Evolutionary conservation across 1,140 invertebrate species (phyloP).

Genomic region (Cydia pomonella): DNA sequence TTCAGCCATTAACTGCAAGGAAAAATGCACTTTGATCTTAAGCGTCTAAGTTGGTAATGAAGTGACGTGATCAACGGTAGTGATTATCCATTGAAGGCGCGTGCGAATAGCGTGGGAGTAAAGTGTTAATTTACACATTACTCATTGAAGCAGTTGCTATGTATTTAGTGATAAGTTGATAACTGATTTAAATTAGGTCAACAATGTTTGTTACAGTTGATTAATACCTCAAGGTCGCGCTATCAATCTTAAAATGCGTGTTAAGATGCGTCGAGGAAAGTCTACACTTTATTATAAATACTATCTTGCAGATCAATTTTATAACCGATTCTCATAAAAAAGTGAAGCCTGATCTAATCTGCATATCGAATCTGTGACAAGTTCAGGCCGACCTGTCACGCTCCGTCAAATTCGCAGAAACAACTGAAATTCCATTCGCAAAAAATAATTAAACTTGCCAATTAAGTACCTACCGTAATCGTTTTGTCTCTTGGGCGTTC

Average conservation of each 20-base stretch:
- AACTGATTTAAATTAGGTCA: not conserved
- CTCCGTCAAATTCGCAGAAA: not conserved
- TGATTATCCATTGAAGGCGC: conserved; percentile 3
- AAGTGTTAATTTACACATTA: not conserved
- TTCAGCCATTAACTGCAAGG: conserved; percentile 23
- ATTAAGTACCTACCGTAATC: not conserved
- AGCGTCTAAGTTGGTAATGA: conserved; percentile 36
- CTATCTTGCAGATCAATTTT: not conserved
- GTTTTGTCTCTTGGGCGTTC: not conserved
- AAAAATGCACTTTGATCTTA: conserved; percentile 38
- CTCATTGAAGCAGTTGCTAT: not conserved
- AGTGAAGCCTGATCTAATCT: conserved; percentile 8
- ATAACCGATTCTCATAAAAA: not conserved
- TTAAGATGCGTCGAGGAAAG: too few species aligned
- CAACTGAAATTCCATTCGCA: not conserved
- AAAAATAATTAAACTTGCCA: conserved; percentile 11
- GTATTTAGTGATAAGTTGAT: not conserved
- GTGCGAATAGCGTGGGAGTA: conserved; percentile 20
- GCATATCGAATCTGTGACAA: conserved; percentile 25
- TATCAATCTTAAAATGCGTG: not conserved
- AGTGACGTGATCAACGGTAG: conserved; percentile 32
- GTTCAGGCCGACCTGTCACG: conserved; percentile 12
- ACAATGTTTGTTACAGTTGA: not conserved
- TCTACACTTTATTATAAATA: not conserved
- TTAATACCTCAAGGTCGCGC: not conserved